Base-by-base conservation (phyloP, 2,113 vertebrate species). In the Micromys minutus region DNA sequence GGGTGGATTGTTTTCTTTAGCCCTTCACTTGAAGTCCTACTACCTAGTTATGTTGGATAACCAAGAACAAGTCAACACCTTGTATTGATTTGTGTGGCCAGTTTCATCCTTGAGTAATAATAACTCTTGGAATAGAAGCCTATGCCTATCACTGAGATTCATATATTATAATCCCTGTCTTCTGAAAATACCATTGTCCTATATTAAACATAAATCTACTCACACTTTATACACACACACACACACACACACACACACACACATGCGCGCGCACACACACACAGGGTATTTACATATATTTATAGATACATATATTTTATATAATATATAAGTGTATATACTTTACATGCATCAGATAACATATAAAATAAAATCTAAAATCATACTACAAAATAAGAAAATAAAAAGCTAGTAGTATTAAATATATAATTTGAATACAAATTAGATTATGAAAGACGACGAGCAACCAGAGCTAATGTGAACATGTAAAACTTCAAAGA, bases 401-500 rank as follows among this genome's bases (percentile, higher is more conserved):
- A 80, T 63, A 71, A 96, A 89, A 21, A 86, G 0, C 4, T 63
- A 85, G 75, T 36, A 2, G 5, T 22, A 77, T 47, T 39, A 86
- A 76, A 94, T 13, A 50, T 31, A 52, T 2, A 9, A 76, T 80
- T 10, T 29, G 52, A 88, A 15, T 67, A 63, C 45, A 22, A 84
- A 87, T 61, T 85, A 63, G 15, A 57, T 5, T 92, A 91, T 61
- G 57, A 74, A 94, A 81, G 24, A 81, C 57, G 63, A 63, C 90
- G 59, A 59, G 24, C 22, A 63, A 86, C 24, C 13, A 86, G 13
- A 77, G 19, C 15, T 24, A 7, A 81, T 75, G 34, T 77, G 69
- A 96, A 93, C 65, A 96, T 31, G 21, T 69, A 36, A 11, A 47
- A 86, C 71, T 85, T 80, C 31, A 85, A 84, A 96, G 52, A 76